A percentile compares a stretch with the other conserved stretches of the same genome.
These are phyloP conservation scores for Drosophila neoperkinsi DNA, from an alignment of 2,888 invertebrate species.

Conservation along the genomic window DNA sequence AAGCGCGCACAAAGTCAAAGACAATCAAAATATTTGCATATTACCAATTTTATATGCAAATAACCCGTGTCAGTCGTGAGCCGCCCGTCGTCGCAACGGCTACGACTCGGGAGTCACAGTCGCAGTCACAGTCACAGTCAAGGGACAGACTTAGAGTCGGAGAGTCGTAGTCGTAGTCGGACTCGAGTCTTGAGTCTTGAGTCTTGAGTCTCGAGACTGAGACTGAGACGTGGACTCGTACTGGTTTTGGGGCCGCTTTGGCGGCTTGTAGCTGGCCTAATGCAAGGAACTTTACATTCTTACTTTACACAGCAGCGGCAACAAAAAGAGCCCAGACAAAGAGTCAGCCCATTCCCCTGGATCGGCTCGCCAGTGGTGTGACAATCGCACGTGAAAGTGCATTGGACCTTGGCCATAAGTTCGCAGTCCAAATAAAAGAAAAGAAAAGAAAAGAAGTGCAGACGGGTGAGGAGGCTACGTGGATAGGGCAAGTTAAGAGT, in stretches of 20 bases:
- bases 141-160: conserved; percentile 31
- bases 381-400: conserved; percentile 78
- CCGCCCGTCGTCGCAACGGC: conserved; percentile 59
- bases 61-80: conserved; percentile 77
- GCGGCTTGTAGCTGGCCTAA: conserved; percentile 62
- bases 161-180: conserved; percentile 29
- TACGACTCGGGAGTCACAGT: conserved; percentile 20
- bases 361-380: conserved; percentile 67
- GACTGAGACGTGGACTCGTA: conserved; percentile 27
- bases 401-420: conserved; percentile 56
- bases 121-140: conserved; percentile 1
- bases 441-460: too few relatives aligned
- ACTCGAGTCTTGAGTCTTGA: conserved; percentile 12
- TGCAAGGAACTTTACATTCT: conserved; percentile 64
- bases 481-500: conserved; percentile 47
- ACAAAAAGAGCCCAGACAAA: conserved; percentile 60
- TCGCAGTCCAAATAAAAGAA: conserved; percentile 13
- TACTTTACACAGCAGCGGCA: conserved; percentile 62
- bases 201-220: neutral
- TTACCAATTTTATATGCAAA: conserved; percentile 84
- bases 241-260: conserved; percentile 69
- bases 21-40: conserved; percentile 85
- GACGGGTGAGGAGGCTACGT: neutral
- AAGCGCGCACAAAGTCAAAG: conserved; percentile 82
- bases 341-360: conserved; percentile 39